A percentile compares a stretch with the other conserved stretches of the same genome.
Evolutionary conservation across 2,113 vertebrate genomes (phyloP).

Genomic region (Nibea albiflora): DNA sequence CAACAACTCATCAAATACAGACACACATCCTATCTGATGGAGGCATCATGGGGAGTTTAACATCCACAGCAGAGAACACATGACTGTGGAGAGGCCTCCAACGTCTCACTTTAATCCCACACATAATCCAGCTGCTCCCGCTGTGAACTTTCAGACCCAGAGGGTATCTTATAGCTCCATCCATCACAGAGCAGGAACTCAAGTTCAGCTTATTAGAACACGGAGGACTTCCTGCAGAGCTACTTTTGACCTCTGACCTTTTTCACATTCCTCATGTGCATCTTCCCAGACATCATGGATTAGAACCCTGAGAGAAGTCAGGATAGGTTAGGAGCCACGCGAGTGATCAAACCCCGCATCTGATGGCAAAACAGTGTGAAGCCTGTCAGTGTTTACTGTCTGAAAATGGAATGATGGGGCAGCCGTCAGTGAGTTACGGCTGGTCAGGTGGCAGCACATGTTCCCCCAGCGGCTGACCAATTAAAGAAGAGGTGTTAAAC

Average conservation of each 20-base stretch:
- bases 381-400: constrained; percentile 69
- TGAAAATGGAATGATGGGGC: constrained; percentile 49
- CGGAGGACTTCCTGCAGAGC: constrained; percentile 22
- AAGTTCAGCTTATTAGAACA: constrained; percentile 46
- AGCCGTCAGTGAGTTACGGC: background rate
- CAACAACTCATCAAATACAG: background rate
- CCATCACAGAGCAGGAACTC: background rate
- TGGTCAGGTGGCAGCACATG: constrained; percentile 12
- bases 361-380: constrained; percentile 57
- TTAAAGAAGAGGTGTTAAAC: constrained; percentile 29
- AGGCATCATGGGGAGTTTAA: background rate
- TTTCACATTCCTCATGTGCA: constrained; percentile 57
- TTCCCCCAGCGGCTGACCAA: constrained; percentile 13
- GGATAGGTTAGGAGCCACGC: constrained; percentile 54
- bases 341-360: constrained; percentile 63
- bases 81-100: constrained; percentile 7
- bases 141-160: constrained; percentile 10
- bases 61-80: constrained; percentile 15
- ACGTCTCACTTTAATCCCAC: background rate
- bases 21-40: background rate
- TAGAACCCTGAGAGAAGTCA: constrained; percentile 42
- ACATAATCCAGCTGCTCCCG: background rate
- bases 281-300: constrained; percentile 17
- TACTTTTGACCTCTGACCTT: constrained; percentile 54
- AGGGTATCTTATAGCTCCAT: background rate